Percentiles rank a stretch among this genome's conserved stretches.
Conservation (phyloP, 2,113 vertebrate species). For the Dipodomys stephensi region DNA sequence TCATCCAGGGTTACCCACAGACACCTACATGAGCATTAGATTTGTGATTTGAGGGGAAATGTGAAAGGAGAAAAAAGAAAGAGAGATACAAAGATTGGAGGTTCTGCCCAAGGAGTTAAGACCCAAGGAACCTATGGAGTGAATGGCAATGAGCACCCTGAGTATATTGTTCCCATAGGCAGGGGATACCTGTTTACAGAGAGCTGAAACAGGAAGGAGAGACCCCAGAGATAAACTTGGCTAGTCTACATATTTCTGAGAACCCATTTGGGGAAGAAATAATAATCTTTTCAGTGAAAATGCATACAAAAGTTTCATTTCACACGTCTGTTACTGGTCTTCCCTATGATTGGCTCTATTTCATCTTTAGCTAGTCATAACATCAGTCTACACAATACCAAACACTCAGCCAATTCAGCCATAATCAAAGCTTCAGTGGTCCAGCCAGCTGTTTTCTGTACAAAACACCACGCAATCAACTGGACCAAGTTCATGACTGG, state of each 20-base stretch:
- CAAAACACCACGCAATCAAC: constrained; percentile 37
- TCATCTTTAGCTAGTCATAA: constrained; percentile 60
- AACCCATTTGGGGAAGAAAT: constrained; percentile 48
- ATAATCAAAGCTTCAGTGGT: constrained; percentile 58
- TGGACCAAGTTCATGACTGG: constrained; percentile 30
- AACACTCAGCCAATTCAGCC: constrained; percentile 35
- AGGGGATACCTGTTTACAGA: background rate
- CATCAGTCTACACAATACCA: constrained; percentile 43
- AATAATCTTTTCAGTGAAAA: constrained; percentile 33
- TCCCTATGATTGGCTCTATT: constrained; percentile 49
- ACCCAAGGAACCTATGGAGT: background rate
- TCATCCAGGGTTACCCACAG: background rate
- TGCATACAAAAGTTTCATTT: constrained; percentile 38
- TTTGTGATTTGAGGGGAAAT: background rate
- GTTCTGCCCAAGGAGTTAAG: background rate
- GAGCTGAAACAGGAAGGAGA: background rate
- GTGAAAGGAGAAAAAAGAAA: background rate
- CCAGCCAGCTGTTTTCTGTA: constrained; percentile 69
- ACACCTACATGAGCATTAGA: constrained; percentile 35
- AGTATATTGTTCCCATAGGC: background rate
- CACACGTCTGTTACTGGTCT: constrained; percentile 23
- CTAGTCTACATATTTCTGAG: background rate
- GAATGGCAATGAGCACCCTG: background rate
- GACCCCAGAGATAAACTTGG: constrained; percentile 1
- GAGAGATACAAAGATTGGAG: background rate